Evolutionary conservation across 2,113 vertebrate species (phyloP).

Genomic region (Hyperoodon ampullatus): DNA sequence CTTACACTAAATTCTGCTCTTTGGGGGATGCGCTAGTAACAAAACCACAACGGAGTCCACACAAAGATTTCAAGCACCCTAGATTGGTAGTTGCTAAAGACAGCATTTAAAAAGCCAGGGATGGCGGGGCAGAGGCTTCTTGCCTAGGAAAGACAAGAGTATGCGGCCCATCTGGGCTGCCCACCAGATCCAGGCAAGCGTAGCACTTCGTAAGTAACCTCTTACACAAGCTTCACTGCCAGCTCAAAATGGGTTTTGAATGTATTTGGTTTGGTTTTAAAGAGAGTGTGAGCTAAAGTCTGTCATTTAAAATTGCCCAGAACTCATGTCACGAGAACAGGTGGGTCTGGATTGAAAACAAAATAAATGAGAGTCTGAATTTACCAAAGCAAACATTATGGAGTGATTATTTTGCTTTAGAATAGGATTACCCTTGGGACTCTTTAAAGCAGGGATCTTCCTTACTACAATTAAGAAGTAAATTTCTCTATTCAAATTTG

Average conservation of each 20-base stretch:
- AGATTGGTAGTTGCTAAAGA: not conserved
- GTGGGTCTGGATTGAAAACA: slow-evolving; percentile 60
- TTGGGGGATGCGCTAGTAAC: not conserved
- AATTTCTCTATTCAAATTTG: slow-evolving; percentile 26
- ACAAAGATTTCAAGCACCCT: not conserved
- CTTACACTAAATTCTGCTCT: not conserved
- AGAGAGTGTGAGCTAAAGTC: slow-evolving; percentile 60
- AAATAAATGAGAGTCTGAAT: slow-evolving; percentile 43
- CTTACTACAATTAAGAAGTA: slow-evolving; percentile 55
- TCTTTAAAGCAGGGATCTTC: slow-evolving; percentile 11
- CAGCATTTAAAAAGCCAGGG: not conserved
- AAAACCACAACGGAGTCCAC: not conserved
- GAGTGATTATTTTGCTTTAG: slow-evolving; percentile 58
- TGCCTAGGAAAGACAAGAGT: not conserved
- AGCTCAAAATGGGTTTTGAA: slow-evolving; percentile 26
- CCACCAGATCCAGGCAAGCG: not conserved
- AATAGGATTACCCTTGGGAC: slow-evolving; percentile 47
- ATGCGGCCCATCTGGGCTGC: not conserved
- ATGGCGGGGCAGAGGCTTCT: not conserved
- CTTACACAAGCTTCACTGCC: not conserved
- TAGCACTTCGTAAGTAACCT: slow-evolving; percentile 64
- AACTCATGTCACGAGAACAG: slow-evolving; percentile 30
- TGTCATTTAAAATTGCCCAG: slow-evolving; percentile 65
- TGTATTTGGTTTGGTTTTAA: slow-evolving; percentile 60
- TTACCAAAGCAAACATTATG: slow-evolving; percentile 49